Evolutionary conservation across 2,113 vertebrate genomes (phyloP), one percentile per base, ranked within the genome.

Genomic region (Lophius piscatorius): DNA sequence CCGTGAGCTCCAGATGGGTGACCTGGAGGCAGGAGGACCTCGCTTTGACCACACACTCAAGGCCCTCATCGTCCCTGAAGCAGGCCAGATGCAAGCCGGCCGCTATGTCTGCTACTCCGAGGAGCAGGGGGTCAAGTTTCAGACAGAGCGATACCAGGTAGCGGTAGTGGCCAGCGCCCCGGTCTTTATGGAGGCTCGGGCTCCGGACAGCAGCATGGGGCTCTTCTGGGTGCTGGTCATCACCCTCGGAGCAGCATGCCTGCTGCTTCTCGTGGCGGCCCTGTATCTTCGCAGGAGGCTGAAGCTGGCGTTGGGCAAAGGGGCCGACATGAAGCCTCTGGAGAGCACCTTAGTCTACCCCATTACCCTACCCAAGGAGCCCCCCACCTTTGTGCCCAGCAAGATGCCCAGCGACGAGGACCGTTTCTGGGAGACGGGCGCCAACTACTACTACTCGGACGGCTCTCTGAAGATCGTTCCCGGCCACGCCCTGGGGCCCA

Each of bases 381-480:
- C 95, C 0, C 90, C 95, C 14, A 94, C 90, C 1, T 97, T 98
- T 5, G 91, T 93, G 1, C 93, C 96, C 7, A 94, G 94, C 79
- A 92, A 92, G 81, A 92, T 92, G 91, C 86, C 91, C 45, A 83
- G 76, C 4, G 88, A 93, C 0, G 95, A 97, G 54, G 94, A 96
- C 0, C 94, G 96, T 0, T 95, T 98, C 45, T 98, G 96, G 96
- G 96, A 98, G 71, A 95, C 95, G 0, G 92, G 95, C 8, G 91
- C 90, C 9, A 95, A 94, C 57, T 98, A 96, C 65, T 98, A 98
- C 86, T 98, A 94, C 83, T 97, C 96, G 0, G 96, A 98, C 0
- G 95, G 96, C 29, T 98, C 96, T 0, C 92, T 98, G 21, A 98
- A 98, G 83, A 98, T 98, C 9, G 96, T 98, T 44, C 96, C 96